Evolutionary conservation across 2,113 vertebrate species (phyloP).

Genomic region (Catharus fuscescens): DNA sequence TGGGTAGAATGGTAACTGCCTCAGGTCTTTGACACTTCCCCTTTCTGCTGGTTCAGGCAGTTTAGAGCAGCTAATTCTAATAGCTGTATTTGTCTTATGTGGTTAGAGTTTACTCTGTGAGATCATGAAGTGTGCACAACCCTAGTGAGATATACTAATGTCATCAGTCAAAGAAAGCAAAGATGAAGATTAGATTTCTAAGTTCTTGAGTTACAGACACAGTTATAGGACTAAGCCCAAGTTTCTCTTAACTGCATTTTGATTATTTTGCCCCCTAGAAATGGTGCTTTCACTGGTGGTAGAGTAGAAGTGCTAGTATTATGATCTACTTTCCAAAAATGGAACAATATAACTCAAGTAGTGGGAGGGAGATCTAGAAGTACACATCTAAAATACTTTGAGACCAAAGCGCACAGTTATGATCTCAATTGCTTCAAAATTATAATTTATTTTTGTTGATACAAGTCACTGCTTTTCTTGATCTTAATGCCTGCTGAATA

Average conservation of each 20-base stretch:
- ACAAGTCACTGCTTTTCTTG: background rate
- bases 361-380: background rate
- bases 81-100: constrained; percentile 34
- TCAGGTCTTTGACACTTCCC: constrained; percentile 3
- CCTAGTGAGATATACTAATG: rapidly evolving
- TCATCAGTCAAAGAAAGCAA: background rate
- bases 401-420: background rate
- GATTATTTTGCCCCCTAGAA: background rate
- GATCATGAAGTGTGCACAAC: background rate
- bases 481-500: constrained; percentile 23
- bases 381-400: background rate
- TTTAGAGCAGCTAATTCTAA: constrained; percentile 59
- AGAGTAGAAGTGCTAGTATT: background rate
- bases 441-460: constrained; percentile 49
- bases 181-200: background rate
- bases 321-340: background rate
- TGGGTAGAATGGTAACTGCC: background rate
- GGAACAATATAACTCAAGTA: background rate
- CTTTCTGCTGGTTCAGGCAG: constrained; percentile 13
- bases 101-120: constrained; percentile 27
- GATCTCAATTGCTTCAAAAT: constrained; percentile 24
- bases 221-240: background rate
- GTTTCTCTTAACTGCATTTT: background rate
- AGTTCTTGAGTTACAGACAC: background rate
- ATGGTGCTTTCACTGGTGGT: background rate